A percentile compares a stretch with the other conserved stretches of the same genome.
phyloP scores from a whole-genome alignment of 2,888 invertebrate genomes.

The Lottia gigantea region DNA sequence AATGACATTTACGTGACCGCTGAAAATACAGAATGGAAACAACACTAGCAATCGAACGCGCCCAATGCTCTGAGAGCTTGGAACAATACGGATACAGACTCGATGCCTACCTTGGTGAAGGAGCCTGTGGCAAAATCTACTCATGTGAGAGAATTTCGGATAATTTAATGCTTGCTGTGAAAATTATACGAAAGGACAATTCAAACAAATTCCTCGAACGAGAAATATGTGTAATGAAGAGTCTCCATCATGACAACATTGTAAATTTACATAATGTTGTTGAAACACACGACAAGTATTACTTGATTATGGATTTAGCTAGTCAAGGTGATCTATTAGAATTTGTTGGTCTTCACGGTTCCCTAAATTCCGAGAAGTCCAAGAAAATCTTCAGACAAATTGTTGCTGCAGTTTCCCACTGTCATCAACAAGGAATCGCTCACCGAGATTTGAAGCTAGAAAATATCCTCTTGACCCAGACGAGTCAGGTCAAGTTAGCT shows the following conservation, averaged over 20 bases:
- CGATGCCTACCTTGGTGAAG: not conserved
- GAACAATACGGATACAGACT: slow-evolving; percentile 8
- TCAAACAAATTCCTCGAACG: not conserved
- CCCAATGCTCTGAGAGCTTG: not conserved
- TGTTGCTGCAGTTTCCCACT: slow-evolving; percentile 5
- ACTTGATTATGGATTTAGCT: slow-evolving; percentile 8
- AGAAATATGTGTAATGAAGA: not conserved
- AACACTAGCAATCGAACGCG: not conserved
- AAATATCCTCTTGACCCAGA: not conserved
- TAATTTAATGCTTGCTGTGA: not conserved
- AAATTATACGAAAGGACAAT: slow-evolving; percentile 1
- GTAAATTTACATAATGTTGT: not conserved
- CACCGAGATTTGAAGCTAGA: slow-evolving; percentile 9
- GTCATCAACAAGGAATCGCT: slow-evolving; percentile 6
- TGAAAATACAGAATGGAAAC: not conserved
- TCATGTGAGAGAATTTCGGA: slow-evolving; percentile 1
- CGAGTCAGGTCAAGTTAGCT: not conserved
- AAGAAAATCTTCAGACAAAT: slow-evolving; percentile 10
- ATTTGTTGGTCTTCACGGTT: slow-evolving; percentile 9
- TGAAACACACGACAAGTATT: not conserved
- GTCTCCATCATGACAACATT: not conserved
- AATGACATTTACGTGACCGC: not conserved
- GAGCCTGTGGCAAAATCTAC: slow-evolving; percentile 8
- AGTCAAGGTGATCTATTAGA: slow-evolving; percentile 4
- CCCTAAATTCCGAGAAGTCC: slow-evolving; percentile 4